Conservation (phyloP, 2,113 vertebrate species). For the Labrus mixtus region DNA sequence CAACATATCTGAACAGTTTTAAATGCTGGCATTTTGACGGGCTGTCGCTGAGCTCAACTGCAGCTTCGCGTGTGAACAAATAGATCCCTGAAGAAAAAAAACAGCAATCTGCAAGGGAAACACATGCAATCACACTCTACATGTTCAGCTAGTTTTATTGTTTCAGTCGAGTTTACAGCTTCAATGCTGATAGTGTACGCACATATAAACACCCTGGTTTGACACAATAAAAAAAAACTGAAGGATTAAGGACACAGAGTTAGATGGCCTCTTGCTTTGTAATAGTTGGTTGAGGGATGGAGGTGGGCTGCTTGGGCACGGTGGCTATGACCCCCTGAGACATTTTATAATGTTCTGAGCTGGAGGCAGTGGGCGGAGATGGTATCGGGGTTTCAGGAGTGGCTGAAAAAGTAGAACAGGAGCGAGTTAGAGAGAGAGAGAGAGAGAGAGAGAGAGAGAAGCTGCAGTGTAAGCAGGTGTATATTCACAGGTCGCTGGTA, state of each 20-base stretch:
- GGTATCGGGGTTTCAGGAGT: constrained; percentile 98
- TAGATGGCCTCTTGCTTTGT: constrained; percentile 98
- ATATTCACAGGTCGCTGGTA: constrained; percentile 37
- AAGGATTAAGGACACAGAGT: constrained; percentile 48
- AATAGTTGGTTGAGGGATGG: constrained; percentile 92
- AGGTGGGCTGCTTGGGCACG: constrained; percentile 90
- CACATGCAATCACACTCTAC: constrained; percentile 30
- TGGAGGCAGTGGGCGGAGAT: constrained; percentile 92
- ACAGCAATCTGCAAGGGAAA: constrained; percentile 35
- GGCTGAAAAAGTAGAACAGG: constrained; percentile 84
- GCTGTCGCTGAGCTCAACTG: constrained; percentile 26
- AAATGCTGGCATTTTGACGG: constrained; percentile 9
- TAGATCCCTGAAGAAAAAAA: constrained; percentile 49
- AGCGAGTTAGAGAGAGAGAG: constrained; percentile 21
- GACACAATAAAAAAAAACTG: constrained; percentile 41
- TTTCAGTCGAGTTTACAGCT: constrained; percentile 64
- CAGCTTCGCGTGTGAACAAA: constrained; percentile 50
- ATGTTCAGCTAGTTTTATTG: constrained; percentile 44
- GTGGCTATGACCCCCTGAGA: constrained; percentile 93
- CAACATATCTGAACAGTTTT: constrained; percentile 21
- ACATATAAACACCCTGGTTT: constrained; percentile 48
- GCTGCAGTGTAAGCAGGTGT: constrained; percentile 20
- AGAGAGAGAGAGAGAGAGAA: constrained; percentile 17
- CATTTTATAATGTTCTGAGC: constrained; percentile 96
- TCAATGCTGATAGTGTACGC: constrained; percentile 50